Evolutionary conservation across 2,797 vertebrate genomes (phyloP), one percentile per base, ranked within the genome.

Genomic region (Anguilla obscura): DNA sequence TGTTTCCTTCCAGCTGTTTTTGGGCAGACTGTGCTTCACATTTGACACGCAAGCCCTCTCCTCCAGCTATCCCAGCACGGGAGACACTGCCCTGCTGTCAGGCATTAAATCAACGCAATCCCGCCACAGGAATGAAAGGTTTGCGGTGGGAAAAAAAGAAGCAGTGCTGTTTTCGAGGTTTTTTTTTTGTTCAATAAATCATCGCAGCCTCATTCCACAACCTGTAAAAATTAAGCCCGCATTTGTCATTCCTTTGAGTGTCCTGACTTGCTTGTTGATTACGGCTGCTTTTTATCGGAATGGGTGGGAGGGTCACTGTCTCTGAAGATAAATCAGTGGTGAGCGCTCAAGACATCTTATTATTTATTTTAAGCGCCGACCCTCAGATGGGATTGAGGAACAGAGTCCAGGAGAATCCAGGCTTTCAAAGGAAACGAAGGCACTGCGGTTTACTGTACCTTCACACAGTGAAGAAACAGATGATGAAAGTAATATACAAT

Each of bases 161-260:
- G n/a, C 56, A 87, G 66, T 24, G 24, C 24, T 36, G 6, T 50
- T 56, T 21, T 86, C 86, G 40, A 88, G 36, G 40, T 27, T n/a
- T 36, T 89, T 60, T 63, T 63, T 52, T 24, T 24, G 4, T 58
- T 63, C 85, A 86, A 56, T 90, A 89, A 91, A 91, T 90, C 90
- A 91, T 74, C 3, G 14, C 86, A 48, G 58, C 58, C 82, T 74
- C 24, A 36, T 74, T 88, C 79, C 30, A 16, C 24, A 50, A 1
- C 40, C 18, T 24, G 40, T 24, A 82, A 89, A 89, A 91, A 91
- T 90, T 90, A 91, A 85, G 80, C 48, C 63, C 85, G 48, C n/a
- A 86, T 79, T 90, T 90, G 89, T 89, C 89, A 92, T 92, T 91
- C 89, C 87, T 87, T 56, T 82, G 50, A 90, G 86, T 89, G 79